Evolutionary conservation across 1,140 invertebrate genomes (phyloP), one percentile per base, ranked within the genome.

Genomic region (Contarinia nasturtii): DNA sequence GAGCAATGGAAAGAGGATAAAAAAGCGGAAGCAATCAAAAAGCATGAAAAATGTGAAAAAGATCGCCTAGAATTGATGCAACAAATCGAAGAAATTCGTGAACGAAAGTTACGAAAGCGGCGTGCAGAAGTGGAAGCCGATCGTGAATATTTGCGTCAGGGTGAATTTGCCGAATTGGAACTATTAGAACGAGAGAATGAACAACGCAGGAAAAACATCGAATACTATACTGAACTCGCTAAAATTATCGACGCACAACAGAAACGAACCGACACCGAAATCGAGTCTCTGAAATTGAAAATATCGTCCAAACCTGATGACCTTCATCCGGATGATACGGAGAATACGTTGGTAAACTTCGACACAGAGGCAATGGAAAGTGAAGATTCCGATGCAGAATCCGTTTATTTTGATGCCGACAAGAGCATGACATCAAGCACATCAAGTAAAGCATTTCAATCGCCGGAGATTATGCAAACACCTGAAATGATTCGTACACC

Each of bases 71-170:
- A 55, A 15, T 19, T 63, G 0, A 53, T 52, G 10, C 36, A 51
- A 5, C 54, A 64, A 37, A 20, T 49, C 1, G 49, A 54, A 21
- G 38, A 51, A 12, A 48, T 54, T 2, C 48, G 54, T n/a, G 48
- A 56, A n/a, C 19, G 43, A 5, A 54, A 54, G 21, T 17, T 64
- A 10, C 50, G 53, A 8, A 51, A 54, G 14, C 46, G 55, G n/a
- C 50, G 51, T 0, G 37, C 27, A 14, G 50, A 57, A 36, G 47
- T 63, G 1, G 49, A 51, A 2, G 2, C 40, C 7, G 61, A 61
- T 15, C 10, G 59, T 3, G 46, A 46, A 5, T 49, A 51, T 33
- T 33, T 49, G 7, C 19, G 21, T 2, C 51, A 59, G 14, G 48
- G 49, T 5, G 50, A 58, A 10, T 45, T 54, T 4, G 2, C 55